Base-by-base conservation (phyloP, 2,113 vertebrate genomes). In the Pimephales promelas region DNA sequence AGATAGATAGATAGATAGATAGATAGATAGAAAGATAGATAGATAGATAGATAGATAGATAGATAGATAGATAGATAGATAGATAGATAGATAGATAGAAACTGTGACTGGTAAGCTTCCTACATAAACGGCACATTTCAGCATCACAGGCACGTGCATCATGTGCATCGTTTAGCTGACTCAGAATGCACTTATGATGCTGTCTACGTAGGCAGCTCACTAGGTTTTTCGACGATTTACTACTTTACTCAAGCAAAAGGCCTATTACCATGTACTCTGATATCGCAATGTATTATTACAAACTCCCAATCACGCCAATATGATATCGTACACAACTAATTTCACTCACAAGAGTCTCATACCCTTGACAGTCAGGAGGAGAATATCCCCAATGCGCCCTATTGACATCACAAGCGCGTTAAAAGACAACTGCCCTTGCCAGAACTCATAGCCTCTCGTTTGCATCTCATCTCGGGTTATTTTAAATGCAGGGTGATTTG, bases 1-100 rank as follows among this genome's bases (percentile, higher is more conserved):
- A 71, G 66, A 71, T 71, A 71, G 34, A 57, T 57, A 57, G 56
- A 57, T 59, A 59, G 57, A 59, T 26, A 59, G 57, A 59, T 59
- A 59, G 57, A 59, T 59, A 59, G 57, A 59, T 61, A 61, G 57
- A 61, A 26, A 61, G 57, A 61, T 61, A 61, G 24, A 61, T 61
- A 61, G 57, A 61, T 26, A 61, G 57, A 57, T n/a, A 4, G 24
- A 61, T 26, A 26, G 24, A 62, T 62, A 26, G 31, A 36, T 66
- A 22, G 57, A 61, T 61, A 26, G 64, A 40, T 70, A 70, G 64
- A 68, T 64, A 5, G 0, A 3, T 11, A 34, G 59, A 61, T 4
- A 61, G 4, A 61, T 70, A 70, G 64, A 68, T 64, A 5, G 0
- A 3, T 11, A 34, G 59, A 61, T 4, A 61, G 4, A 61, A n/a